Base-by-base conservation (phyloP, 2,797 vertebrate species). In the Streptopelia turtur region DNA sequence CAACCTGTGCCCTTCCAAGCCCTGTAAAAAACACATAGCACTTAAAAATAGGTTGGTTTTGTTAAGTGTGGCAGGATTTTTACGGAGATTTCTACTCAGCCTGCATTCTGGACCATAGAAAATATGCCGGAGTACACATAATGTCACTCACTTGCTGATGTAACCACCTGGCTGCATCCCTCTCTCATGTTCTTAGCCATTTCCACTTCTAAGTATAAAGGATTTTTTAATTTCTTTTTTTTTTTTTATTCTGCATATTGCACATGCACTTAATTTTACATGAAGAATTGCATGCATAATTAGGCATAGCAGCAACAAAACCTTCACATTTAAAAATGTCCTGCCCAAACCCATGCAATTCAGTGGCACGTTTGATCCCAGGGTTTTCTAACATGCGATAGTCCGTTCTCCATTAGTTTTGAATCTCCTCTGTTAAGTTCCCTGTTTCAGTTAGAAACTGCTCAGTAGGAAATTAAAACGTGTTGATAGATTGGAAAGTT, bases 401-500 rank as follows among this genome's bases (percentile, higher is more conserved):
- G 87, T 50, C 87, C 69, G 28, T 77, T 84, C 81, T 49, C 83
- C 1, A 1, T n/a, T 83, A 39, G 68, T 24, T 77, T 80, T 75
- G 80, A 91, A 20, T 78, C 65, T 93, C 83, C 33, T 63, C 78
- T 75, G 79, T 91, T 93, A 93, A 95, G 90, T 88, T 60, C 83
- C 56, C 55, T 79, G 50, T 61, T 92, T 92, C 74, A 4, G 86
- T 80, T 83, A 81, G 86, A 75, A 85, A 53, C 50, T 45, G 56
- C 87, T 86, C 76, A 82, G 94, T 93, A 87, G 93, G 94, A 96
- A 96, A 97, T 96, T 97, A 96, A 96, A 97, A 93, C 93, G 91
- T 96, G 96, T 95, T 97, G 97, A 97, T 94, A 94, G 97, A 97
- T 91, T 89, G 93, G 78, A 93, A 93, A 96, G 95, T 97, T 96